Evolutionary conservation across 2,797 vertebrate species (phyloP), one percentile per base, ranked within the genome.

Genomic region (Leucoraja ocellata): DNA sequence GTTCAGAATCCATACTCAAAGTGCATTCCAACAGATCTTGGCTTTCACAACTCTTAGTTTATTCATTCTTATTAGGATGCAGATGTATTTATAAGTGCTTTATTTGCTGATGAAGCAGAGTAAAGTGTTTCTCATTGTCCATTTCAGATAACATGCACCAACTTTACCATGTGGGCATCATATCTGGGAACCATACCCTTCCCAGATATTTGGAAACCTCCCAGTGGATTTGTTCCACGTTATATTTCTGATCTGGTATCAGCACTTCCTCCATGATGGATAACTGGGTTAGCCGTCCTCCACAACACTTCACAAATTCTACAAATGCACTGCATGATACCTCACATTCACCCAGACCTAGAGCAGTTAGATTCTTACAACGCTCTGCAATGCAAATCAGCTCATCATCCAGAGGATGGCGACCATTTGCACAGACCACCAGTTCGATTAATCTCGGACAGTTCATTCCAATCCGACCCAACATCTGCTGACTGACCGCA

Each of bases 181-280:
- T 98, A 94, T 99, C 99, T 32, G 32, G 32, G 32, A 99, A 99
- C 99, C 99, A 99, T 93, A 99, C 98, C 79, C 98, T 97, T 93
- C 99, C 99, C 2, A 99, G 97, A 95, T 99, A 98, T 95, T 99
- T 99, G 11, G 99, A 99, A 86, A 99, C 99, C 95, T 99, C 99
- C 98, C 98, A 99, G 8, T 99, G 98, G 94, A 99, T 99, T 96
- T 99, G 98, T 94, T 99, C 99, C 95, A 98, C 96, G 95, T 96
- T 97, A 96, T 98, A 99, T 94, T 98, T 98, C 95, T 99, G 98
- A 95, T 99, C 99, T 83, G 99, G 98, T 94, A 99, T 98, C 95
- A 99, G 95, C 93, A 99, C 99, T 95, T 99, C 98, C 96, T 99
- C 99, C 99, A 99, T 99, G 95, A 99, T 99, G 58, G 99, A 99